Conservation (phyloP, 2,888 invertebrate species). For the Torymus texanus region DNA sequence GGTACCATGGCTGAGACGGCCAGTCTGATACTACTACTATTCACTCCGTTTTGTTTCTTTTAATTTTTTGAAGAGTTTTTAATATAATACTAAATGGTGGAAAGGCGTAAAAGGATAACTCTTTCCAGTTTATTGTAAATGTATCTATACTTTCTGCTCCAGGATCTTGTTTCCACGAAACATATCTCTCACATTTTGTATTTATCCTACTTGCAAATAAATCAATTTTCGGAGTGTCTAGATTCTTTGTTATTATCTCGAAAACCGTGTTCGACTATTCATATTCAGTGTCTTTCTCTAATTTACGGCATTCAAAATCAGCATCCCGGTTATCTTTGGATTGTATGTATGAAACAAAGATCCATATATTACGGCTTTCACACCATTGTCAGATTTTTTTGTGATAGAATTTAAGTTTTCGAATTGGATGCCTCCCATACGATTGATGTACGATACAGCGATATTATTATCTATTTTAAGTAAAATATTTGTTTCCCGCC, state of each 20-base stretch:
- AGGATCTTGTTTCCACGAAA: neutral
- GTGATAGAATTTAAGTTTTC: neutral
- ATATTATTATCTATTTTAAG: neutral
- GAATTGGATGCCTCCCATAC: neutral
- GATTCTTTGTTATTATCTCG: neutral
- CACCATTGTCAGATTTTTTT: neutral
- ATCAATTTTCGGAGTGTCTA: conserved; percentile 7
- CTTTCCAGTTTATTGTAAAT: neutral
- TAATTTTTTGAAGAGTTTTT: neutral
- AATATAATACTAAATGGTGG: neutral
- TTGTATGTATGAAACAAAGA: neutral
- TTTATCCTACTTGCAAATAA: conserved; percentile 13
- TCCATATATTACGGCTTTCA: neutral
- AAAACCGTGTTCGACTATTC: no score
- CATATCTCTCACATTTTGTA: conserved; percentile 3
- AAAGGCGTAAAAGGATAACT: conserved; percentile 16
- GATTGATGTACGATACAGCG: conserved; percentile 4
- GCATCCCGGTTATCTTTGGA: neutral
- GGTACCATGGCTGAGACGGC: no score
- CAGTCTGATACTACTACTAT: no score
- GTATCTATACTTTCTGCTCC: neutral
- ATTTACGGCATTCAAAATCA: neutral
- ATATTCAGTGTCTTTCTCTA: no score
- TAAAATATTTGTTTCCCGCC: neutral
- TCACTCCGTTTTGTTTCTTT: no score